Conservation (phyloP, 2,113 vertebrate genomes). For the Corapipo altera region DNA sequence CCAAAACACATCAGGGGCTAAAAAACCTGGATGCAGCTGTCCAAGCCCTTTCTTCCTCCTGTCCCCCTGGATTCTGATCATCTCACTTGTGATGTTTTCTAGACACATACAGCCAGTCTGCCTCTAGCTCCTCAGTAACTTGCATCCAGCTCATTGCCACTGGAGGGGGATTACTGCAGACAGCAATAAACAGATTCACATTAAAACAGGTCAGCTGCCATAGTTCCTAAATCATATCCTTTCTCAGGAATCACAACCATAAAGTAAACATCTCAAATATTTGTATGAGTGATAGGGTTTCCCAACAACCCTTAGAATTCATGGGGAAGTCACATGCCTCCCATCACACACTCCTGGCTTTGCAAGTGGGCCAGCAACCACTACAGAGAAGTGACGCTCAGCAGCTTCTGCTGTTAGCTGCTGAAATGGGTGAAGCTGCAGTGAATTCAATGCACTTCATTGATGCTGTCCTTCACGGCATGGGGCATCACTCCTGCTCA, state of each 20-base stretch:
- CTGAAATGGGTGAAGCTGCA: neutral
- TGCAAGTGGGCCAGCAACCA: neutral
- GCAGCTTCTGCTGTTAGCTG: neutral
- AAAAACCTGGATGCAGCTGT: neutral
- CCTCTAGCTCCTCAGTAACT: neutral
- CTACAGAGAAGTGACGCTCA: neutral
- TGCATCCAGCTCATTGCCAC: neutral
- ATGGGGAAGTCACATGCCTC: neutral
- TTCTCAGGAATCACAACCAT: neutral
- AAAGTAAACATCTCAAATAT: neutral
- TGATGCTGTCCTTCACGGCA: neutral
- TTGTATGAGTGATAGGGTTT: neutral
- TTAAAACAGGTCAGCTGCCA: neutral
- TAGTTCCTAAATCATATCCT: neutral
- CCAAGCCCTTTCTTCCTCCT: neutral
- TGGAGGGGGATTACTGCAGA: neutral
- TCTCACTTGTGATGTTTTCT: neutral
- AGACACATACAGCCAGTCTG: neutral
- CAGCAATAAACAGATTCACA: neutral
- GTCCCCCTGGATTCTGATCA: neutral
- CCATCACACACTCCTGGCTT: fast-evolving
- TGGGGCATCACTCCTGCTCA: too few relatives aligned
- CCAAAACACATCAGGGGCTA: fast-evolving
- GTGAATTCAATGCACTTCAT: neutral
- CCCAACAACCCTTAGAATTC: neutral